These are phyloP conservation scores for Phrixothrix hirtus DNA, from an alignment of 2,888 invertebrate species.

Conservation along the genomic window DNA sequence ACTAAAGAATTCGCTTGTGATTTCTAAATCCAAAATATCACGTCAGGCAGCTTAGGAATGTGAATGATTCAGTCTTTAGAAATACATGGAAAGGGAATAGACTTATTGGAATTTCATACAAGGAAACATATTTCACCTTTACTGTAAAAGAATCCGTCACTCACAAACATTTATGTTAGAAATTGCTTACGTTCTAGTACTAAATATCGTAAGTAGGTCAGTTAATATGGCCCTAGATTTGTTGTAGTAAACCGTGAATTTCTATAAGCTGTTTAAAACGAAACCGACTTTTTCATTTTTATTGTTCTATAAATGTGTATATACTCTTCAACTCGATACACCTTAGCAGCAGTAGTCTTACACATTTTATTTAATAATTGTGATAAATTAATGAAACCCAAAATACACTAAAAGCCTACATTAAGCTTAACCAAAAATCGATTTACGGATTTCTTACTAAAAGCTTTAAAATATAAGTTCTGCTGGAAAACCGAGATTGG, in stretches of 20 bases:
- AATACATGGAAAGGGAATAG: constrained; percentile 9
- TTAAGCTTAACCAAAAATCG: too few relatives aligned
- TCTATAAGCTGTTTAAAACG: too few relatives aligned
- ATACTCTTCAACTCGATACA: too few relatives aligned
- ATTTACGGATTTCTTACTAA: not conserved
- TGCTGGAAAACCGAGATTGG: constrained; percentile 7
- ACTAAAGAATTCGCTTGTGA: constrained; percentile 19
- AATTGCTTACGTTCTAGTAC: not conserved
- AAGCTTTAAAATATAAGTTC: not conserved
- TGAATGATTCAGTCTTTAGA: constrained; percentile 19
- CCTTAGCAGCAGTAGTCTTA: too few relatives aligned
- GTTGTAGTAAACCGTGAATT: too few relatives aligned
- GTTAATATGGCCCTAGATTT: too few relatives aligned
- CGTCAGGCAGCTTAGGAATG: constrained; percentile 14
- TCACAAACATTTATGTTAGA: constrained; percentile 11
- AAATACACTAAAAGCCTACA: too few relatives aligned
- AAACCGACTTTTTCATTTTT: too few relatives aligned
- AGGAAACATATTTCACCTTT: constrained; percentile 15
- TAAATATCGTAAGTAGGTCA: not conserved
- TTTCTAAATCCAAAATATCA: constrained; percentile 19
- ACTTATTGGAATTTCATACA: constrained; percentile 20
- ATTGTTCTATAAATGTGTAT: too few relatives aligned
- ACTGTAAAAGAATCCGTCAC: constrained; percentile 5
- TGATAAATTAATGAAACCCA: too few relatives aligned
- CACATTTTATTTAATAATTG: too few relatives aligned